phyloP scores from a whole-genome alignment of 2,797 vertebrate genomes.

The Leptodactylus fallax region DNA sequence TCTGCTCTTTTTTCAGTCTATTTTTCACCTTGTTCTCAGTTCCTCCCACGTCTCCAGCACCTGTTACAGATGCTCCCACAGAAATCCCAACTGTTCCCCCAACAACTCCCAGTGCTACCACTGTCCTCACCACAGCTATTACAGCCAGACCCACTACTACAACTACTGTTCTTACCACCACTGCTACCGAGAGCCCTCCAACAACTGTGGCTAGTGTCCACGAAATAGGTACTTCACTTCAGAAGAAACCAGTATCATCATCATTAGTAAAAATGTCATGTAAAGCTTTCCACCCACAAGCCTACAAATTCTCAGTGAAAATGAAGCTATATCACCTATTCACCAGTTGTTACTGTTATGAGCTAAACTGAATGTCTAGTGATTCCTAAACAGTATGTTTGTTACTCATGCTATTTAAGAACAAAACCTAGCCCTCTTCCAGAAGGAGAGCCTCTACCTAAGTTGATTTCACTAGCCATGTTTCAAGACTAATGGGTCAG shows the following conservation, averaged over 20 bases:
- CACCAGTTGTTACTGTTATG: too few relatives aligned
- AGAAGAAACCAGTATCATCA: background rate
- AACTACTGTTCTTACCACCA: conserved; percentile 67
- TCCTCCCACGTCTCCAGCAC: conserved; percentile 48
- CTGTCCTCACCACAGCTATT: conserved; percentile 67
- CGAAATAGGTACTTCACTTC: conserved; percentile 74
- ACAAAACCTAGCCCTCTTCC: too few relatives aligned
- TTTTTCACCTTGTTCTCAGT: conserved; percentile 52
- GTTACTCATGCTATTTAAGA: too few relatives aligned
- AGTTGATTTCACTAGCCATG: too few relatives aligned
- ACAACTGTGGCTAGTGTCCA: conserved; percentile 71
- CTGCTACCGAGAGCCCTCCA: conserved; percentile 68
- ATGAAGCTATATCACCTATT: too few relatives aligned
- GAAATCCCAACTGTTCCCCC: conserved; percentile 75
- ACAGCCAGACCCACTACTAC: conserved; percentile 64
- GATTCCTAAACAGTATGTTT: too few relatives aligned
- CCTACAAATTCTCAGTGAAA: too few relatives aligned
- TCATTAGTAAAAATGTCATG: background rate
- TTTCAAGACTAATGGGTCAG: too few relatives aligned
- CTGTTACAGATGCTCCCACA: conserved; percentile 67
- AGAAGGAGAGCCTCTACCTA: too few relatives aligned
- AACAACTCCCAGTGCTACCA: conserved; percentile 75
- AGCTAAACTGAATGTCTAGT: too few relatives aligned
- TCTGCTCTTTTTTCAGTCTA: conserved; percentile 47
- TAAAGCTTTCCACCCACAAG: too few relatives aligned